These are phyloP conservation scores for Lottia scabra DNA, from an alignment of 2,888 invertebrate genomes.

Conservation along the genomic window DNA sequence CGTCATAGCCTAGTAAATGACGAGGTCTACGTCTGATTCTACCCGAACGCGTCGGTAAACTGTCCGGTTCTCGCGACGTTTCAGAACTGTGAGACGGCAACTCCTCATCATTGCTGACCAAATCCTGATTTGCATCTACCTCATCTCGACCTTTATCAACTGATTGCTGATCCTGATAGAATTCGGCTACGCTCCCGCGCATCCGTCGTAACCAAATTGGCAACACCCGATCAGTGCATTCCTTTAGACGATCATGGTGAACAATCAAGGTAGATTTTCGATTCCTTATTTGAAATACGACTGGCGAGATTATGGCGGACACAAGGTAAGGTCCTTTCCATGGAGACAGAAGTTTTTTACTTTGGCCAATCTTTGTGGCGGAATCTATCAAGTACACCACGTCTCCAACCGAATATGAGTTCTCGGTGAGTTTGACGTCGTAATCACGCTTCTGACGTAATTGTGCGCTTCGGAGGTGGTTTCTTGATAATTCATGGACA, in stretches of 20 bases:
- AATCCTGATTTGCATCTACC: too few relatives aligned
- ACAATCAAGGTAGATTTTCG: not conserved
- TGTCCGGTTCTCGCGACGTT: too few relatives aligned
- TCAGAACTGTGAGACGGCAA: too few relatives aligned
- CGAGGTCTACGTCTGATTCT: too few relatives aligned
- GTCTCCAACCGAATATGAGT: constrained; percentile 7
- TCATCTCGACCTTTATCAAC: too few relatives aligned
- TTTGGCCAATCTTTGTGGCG: constrained; percentile 11
- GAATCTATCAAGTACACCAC: constrained; percentile 11
- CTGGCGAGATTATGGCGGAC: not conserved
- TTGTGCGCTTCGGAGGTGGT: not conserved
- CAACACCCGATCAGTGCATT: not conserved
- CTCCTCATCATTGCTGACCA: too few relatives aligned
- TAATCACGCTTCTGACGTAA: constrained; percentile 19
- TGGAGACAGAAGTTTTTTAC: not conserved
- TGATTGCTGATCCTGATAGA: too few relatives aligned
- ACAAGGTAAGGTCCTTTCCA: not conserved
- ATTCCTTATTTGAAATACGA: not conserved
- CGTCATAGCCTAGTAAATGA: too few relatives aligned
- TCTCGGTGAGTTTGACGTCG: constrained; percentile 5
- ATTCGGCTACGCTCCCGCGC: not conserved
- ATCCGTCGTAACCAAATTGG: not conserved
- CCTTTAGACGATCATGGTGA: constrained; percentile 10
- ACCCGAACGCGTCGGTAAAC: too few relatives aligned
- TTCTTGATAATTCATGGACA: not conserved